Evolutionary conservation across 2,113 vertebrate species (phyloP), one percentile per base, ranked within the genome.

Genomic region (Peromyscus californicus): DNA sequence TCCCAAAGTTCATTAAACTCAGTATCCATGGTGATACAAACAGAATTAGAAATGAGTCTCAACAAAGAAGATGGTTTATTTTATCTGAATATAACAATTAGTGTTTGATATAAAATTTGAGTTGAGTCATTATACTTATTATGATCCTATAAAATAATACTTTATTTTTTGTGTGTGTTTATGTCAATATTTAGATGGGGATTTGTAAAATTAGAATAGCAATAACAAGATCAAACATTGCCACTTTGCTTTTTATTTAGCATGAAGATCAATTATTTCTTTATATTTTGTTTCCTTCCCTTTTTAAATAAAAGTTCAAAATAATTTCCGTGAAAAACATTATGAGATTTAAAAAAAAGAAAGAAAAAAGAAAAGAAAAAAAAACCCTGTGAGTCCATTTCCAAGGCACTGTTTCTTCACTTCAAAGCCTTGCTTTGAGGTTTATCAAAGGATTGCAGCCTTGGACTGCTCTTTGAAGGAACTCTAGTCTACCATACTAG

Each of bases 401-500:
- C 75, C 26, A 72, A 97, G 90, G 91, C 75, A 92, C 80, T 82
- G 70, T 89, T n/a, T 96, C 69, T 94, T 92, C 45, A 94, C 69
- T 96, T 97, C 75, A 92, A 91, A 93, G 88, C 15, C 59, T 51
- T 3, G 29, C 95, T 98, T 96, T 94, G 93, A 97, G 87, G 51
- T 95, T 98, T 78, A 94, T 98, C 93, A 96, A 97, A 98, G 88
- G 51, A 67, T 7, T 24, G 5, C 16, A 82, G 93, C 33, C 51
- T 96, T 97, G 80, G 84, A 88, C 57, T 90, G 75, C 72, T 48
- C 84, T 97, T 98, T 97, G 95, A 98, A 95, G 93, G 85, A 75
- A 92, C 39, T 75, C 24, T 65, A 80, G 39, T 86, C 42, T 91
- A 86, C 19, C 39, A 36, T n/a, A n/a, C 22, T 75, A 0, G n/a